Conservation (phyloP, 2,888 invertebrate genomes). For the Dioctria rufipes region DNA sequence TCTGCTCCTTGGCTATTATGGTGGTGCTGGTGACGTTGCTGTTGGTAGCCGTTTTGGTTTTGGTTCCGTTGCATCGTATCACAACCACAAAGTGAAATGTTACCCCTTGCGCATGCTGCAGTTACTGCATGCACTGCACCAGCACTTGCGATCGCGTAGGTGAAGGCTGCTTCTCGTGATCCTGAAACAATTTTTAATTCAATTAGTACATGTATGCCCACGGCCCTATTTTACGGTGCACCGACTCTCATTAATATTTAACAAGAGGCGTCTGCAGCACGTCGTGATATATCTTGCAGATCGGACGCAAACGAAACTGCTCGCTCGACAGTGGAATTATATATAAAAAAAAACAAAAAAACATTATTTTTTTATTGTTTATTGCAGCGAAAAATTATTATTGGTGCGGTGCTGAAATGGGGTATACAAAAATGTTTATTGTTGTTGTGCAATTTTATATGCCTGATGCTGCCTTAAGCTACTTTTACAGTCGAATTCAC, state of each 20-base stretch:
- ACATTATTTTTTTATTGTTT: conserved; percentile 26
- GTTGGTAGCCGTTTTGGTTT: conserved; percentile 34
- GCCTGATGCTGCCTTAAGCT: too few species aligned
- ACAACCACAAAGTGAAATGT: conserved; percentile 88
- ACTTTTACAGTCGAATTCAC: not conserved
- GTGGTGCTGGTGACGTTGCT: conserved; percentile 22
- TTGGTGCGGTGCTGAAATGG: not conserved
- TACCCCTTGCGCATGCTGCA: conserved; percentile 92
- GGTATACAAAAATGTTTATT: too few species aligned
- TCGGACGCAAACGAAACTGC: conserved; percentile 2
- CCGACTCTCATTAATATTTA: conserved; percentile 54
- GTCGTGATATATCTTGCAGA: conserved; percentile 31
- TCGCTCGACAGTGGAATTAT: conserved; percentile 17
- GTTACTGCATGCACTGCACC: conserved; percentile 94
- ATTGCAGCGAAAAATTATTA: not conserved
- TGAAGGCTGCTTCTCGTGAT: conserved; percentile 93
- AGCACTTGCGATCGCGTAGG: conserved; percentile 93
- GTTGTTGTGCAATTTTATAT: too few species aligned
- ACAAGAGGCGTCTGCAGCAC: conserved; percentile 51
- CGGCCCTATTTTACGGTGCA: conserved; percentile 44
- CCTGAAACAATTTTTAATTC: conserved; percentile 74
- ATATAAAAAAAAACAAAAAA: too few species aligned
- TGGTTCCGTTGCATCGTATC: conserved; percentile 68
- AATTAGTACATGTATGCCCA: conserved; percentile 54
- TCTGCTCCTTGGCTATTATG: conserved; percentile 59